Evolutionary conservation across 2,888 invertebrate genomes (phyloP).

Genomic region (Aphodius granarius): DNA sequence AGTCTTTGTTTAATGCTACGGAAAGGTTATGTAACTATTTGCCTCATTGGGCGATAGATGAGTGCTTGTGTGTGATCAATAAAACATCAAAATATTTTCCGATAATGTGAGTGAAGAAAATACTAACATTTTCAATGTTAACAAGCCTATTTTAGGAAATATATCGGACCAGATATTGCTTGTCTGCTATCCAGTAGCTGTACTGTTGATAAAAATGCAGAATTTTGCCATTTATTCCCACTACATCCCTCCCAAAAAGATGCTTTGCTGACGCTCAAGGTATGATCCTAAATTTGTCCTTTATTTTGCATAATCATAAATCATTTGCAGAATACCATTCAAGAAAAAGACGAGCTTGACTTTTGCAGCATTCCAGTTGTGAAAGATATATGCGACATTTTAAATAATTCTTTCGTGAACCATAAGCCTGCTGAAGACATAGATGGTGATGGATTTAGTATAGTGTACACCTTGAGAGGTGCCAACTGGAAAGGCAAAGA

Average conservation of each 20-base stretch:
- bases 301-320: not conserved
- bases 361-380: conserved; percentile 42
- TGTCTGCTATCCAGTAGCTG: conserved; percentile 43
- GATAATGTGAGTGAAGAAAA: conserved; percentile 33
- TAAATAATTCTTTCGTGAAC: conserved; percentile 39
- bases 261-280: not conserved
- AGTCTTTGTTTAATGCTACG: conserved; percentile 40
- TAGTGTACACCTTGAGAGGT: conserved; percentile 39
- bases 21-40: conserved; percentile 38
- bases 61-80: conserved; percentile 37
- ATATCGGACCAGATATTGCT: conserved; percentile 44
- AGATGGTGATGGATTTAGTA: conserved; percentile 44
- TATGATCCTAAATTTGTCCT: not conserved
- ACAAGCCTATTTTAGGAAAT: conserved; percentile 26
- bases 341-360: conserved; percentile 26
- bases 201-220: conserved; percentile 37
- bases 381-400: conserved; percentile 40
- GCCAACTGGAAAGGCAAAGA: conserved; percentile 46
- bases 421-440: conserved; percentile 42
- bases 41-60: conserved; percentile 32
- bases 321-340: not conserved
- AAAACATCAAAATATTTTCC: conserved; percentile 38
- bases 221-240: conserved; percentile 45
- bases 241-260: conserved; percentile 28
- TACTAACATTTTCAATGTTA: conserved; percentile 15